Evolutionary conservation across 2,113 vertebrate species (phyloP).

Genomic region (Lophura nycthemera): DNA sequence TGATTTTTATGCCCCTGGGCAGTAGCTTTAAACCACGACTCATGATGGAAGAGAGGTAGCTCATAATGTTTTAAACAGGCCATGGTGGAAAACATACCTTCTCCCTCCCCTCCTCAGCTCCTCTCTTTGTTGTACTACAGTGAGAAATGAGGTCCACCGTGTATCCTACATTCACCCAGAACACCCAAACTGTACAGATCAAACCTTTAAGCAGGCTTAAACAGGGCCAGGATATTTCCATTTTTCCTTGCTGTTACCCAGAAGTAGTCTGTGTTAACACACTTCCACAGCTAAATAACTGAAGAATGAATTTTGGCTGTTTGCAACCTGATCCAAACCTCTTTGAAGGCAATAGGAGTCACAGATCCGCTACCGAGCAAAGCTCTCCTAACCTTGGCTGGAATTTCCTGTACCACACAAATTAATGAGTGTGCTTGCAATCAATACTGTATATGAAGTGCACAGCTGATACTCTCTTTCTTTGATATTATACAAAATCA

Average conservation of each 20-base stretch:
- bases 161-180: not conserved
- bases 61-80: conserved; percentile 46
- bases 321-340: not conserved
- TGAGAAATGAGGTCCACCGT: not conserved
- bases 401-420: not conserved
- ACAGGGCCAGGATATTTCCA: not conserved
- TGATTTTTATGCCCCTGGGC: conserved; percentile 67
- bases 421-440: not conserved
- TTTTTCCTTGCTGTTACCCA: not conserved
- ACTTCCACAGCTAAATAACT: not conserved
- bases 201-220: not conserved
- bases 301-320: not conserved
- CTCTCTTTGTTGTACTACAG: not conserved
- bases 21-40: conserved; percentile 54
- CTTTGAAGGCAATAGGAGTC: not conserved
- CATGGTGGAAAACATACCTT: not conserved
- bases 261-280: not conserved
- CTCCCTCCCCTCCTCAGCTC: not conserved
- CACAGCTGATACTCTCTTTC: not conserved
- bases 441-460: not conserved
- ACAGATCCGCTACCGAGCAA: not conserved
- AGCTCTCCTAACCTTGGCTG: not conserved
- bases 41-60: conserved; percentile 47
- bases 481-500: not conserved
- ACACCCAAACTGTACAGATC: not conserved